Evolutionary conservation across 2,888 invertebrate genomes (phyloP), one percentile per base, ranked within the genome.

Genomic region (Lasius platythorax): DNA sequence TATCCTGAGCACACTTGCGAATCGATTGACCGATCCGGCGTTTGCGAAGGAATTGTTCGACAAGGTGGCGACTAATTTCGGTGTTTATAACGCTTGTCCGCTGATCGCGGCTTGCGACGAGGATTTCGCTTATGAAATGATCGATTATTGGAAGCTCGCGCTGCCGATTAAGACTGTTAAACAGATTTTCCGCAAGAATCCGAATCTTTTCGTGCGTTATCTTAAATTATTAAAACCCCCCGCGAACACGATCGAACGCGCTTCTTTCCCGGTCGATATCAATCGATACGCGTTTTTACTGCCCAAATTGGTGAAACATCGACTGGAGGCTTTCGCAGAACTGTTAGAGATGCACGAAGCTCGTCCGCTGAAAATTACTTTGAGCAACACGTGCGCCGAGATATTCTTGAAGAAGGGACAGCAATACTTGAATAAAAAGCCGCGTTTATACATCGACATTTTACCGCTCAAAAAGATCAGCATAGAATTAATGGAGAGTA

Each of bases 41-140:
- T 56, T 92, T 6, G 94, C 94, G 0, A 89, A 94, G 18, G 78
- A 92, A 11, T 93, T 95, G 72, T 95, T 94, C 68, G 37, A 3
- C 9, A 79, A 43, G 0, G 43, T 94, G 0, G 18, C 66, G 0
- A 58, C 3, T 95, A 93, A 23, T 23, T 23, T 23, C 43, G 92
- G 91, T 0, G 33, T 87, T 1, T 68, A 87, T 0, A 87, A 90
- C n/a, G 93, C 93, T 0, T 28, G 90, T 15, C 93, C 93, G 0
- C 53, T 95, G 6, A 61, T 95, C 0, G 30, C 85, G 0, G 91
- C 92, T 0, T 95, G 95, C 81, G 83, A 90, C 23, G 92, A 93
- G 50, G 23, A 63, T 0, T 95, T 94, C 43, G 82, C n/a, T 12
- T 91, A 84, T 53, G 15, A 90, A 0, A 82, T 66, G 0, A 82